These are phyloP conservation scores for Camelus bactrianus DNA, from an alignment of 2,113 vertebrate genomes.

Conservation along the genomic window DNA sequence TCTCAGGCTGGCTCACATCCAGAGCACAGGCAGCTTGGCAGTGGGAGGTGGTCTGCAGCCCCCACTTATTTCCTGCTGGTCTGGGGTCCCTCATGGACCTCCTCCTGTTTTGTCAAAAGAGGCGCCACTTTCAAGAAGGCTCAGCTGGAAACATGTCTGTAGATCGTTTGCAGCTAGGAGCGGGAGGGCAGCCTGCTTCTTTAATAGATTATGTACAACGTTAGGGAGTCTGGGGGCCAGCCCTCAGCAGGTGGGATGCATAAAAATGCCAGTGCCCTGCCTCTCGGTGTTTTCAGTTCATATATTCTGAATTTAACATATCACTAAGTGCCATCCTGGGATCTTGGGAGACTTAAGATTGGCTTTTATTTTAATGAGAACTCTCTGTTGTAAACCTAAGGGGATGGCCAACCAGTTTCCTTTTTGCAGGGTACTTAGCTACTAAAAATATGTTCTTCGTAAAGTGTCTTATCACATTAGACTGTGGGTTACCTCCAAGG, in stretches of 20 bases:
- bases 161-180: neutral
- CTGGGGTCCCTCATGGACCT: neutral
- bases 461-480: rapidly evolving
- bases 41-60: neutral
- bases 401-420: neutral
- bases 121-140: neutral
- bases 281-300: rapidly evolving
- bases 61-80: neutral
- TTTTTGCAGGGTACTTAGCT: neutral
- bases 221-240: no score
- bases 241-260: rapidly evolving
- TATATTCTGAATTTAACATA: neutral
- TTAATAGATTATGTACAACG: neutral
- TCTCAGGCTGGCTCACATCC: neutral
- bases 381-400: neutral
- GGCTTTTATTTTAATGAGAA: neutral
- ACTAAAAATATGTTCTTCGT: neutral
- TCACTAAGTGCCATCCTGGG: neutral
- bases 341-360: neutral
- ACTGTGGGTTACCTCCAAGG: neutral
- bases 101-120: constrained; percentile 1
- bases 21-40: neutral
- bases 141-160: neutral
- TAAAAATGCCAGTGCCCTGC: neutral
- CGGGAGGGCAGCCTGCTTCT: no score